These are phyloP conservation scores for Origma solitaria DNA, from an alignment of 2,113 vertebrate genomes.

Conservation along the genomic window DNA sequence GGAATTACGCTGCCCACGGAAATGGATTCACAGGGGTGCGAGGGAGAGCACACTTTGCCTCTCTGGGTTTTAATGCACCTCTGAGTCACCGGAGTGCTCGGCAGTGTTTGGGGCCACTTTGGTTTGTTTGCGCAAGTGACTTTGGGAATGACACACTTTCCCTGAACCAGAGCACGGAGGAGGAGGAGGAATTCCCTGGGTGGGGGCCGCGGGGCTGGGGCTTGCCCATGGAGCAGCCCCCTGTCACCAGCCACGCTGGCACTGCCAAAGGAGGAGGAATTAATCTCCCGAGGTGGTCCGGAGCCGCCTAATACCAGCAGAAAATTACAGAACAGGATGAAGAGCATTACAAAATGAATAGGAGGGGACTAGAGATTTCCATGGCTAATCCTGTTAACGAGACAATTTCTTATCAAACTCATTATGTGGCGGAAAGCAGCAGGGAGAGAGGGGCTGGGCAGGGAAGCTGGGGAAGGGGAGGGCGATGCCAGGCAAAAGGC, in stretches of 20 bases:
- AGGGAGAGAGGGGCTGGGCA: background rate
- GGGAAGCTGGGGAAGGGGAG: background rate
- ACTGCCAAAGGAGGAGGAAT: slow-evolving; percentile 32
- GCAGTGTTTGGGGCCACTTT: background rate
- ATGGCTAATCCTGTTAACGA: slow-evolving; percentile 76
- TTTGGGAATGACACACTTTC: background rate
- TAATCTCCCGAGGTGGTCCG: slow-evolving; percentile 62
- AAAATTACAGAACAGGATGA: slow-evolving; percentile 68
- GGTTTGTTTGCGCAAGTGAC: background rate
- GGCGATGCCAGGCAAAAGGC: background rate
- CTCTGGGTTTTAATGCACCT: background rate
- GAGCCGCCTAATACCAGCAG: slow-evolving; percentile 58
- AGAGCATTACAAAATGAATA: slow-evolving; percentile 65
- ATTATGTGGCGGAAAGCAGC: slow-evolving; percentile 57
- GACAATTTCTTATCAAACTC: slow-evolving; percentile 78
- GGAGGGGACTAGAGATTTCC: slow-evolving; percentile 73
- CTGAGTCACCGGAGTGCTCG: background rate
- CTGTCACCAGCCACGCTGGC: background rate
- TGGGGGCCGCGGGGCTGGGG: background rate
- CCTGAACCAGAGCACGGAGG: background rate
- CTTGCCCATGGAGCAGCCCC: background rate
- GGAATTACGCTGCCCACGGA: background rate
- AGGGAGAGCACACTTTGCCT: background rate
- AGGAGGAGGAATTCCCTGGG: background rate
- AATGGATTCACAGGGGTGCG: accelerated